Evolutionary conservation across 1,140 invertebrate genomes (phyloP), one percentile per base, ranked within the genome.

Genomic region (Bombyx mandarina): DNA sequence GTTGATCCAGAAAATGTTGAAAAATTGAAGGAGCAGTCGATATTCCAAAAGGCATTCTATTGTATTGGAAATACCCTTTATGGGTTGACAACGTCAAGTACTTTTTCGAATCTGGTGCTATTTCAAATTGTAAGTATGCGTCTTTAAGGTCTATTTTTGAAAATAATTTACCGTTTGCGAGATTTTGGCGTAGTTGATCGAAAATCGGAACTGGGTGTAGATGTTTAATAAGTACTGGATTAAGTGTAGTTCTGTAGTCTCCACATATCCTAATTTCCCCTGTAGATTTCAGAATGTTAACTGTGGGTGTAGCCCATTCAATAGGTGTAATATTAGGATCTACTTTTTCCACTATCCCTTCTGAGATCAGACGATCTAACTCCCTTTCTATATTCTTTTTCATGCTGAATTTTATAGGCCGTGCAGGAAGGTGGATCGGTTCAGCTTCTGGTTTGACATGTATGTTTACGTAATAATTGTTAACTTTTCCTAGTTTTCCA

Each of bases 21-120:
- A 88, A 86, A 42, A 84, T 66, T 66, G 79, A 76, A 9, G 80
- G 75, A 22, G 73, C 71, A 42, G 66, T 71, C 7, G 4, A 35
- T 35, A 35, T 35, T 35, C 26, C 84, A 82, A 70, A 89, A 88
- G 7, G 83, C 12, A 18, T 18, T 18, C 60, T 51, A 45, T 61
- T 61, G 42, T 57, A 57, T 8, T 26, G 22, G 18, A 35, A 61
- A 42, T 54, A 57, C 6, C 45, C 55, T 57, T 52, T 48, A 26
- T 61, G 60, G 35, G 60, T 58, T 18, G 12, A 18, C 12, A 18
- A 18, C 12, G 12, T 18, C 12, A 18, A 18, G 12, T 18, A 18
- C 12, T 18, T 18, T 18, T 18, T 18, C 12, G 12, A 18, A 18
- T 18, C 7, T 18, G 57, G 53, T 42, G 60, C 60, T 7, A 61